Evolutionary conservation across 2,797 vertebrate genomes (phyloP).

Genomic region (Rhabdophis nuchalis): DNA sequence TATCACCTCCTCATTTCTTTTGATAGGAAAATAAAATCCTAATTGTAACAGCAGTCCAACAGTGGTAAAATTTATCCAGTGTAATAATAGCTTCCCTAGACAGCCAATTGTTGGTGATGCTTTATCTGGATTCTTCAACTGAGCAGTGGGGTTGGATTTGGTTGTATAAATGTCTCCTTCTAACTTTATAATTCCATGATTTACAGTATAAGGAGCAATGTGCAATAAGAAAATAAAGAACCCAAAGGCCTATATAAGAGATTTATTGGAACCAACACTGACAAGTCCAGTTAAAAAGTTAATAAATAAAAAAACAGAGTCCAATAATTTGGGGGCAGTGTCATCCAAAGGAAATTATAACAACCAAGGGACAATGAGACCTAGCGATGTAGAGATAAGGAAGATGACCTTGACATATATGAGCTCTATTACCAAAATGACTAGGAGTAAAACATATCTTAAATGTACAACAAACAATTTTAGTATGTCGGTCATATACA

Average conservation of each 20-base stretch:
- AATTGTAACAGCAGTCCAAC: background rate
- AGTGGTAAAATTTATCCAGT: background rate
- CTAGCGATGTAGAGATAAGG: background rate
- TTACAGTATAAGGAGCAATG: background rate
- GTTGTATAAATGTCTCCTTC: background rate
- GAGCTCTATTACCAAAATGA: background rate
- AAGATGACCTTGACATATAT: background rate
- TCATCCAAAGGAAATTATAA: background rate
- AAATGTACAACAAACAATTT: background rate
- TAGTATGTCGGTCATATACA: background rate
- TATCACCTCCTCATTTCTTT: too few relatives aligned
- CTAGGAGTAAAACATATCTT: background rate
- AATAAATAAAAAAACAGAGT: background rate
- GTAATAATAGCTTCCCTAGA: background rate
- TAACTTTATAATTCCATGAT: background rate
- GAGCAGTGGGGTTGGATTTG: background rate
- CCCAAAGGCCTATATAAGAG: background rate
- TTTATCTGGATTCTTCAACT: background rate
- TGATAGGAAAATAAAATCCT: background rate
- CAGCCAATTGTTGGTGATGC: background rate
- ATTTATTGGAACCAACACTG: background rate
- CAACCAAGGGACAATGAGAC: background rate
- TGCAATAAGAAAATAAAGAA: background rate
- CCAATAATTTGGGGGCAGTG: background rate
- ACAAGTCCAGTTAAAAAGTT: background rate